phyloP scores from a whole-genome alignment of 2,888 invertebrate species.

The Aethes cnicana region DNA sequence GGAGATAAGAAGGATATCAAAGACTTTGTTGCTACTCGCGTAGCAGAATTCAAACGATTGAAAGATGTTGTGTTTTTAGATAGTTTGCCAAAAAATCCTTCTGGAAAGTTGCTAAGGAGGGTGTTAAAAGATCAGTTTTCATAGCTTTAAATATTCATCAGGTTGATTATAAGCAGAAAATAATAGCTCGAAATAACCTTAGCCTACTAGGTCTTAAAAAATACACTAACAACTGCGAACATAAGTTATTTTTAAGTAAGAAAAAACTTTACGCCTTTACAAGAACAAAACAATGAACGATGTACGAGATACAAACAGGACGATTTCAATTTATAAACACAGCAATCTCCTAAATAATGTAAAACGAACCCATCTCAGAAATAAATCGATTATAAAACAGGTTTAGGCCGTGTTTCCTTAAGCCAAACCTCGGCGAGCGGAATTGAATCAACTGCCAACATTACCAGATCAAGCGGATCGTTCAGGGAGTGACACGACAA shows the following conservation, averaged over 20 bases:
- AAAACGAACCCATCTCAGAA: too few species aligned
- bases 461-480: slow-evolving; percentile 31
- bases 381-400: too few species aligned
- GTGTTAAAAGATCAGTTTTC: slow-evolving; percentile 69
- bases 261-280: too few species aligned
- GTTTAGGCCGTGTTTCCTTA: background rate
- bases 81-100: slow-evolving; percentile 86
- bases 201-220: too few species aligned
- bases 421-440: slow-evolving; percentile 13
- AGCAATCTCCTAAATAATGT: too few species aligned
- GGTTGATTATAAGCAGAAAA: background rate
- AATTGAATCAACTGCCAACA: slow-evolving; percentile 27
- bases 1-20: slow-evolving; percentile 80
- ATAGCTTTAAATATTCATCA: background rate
- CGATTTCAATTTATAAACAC: too few species aligned
- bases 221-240: too few species aligned
- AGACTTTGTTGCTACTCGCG: slow-evolving; percentile 84
- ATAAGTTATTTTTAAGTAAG: too few species aligned
- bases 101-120: slow-evolving; percentile 88
- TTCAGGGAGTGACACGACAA: slow-evolving; percentile 35
- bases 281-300: background rate
- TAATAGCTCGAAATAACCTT: background rate
- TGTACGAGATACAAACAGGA: too few species aligned
- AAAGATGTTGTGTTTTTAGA: slow-evolving; percentile 84
- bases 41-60: slow-evolving; percentile 88